These are phyloP conservation scores for Perdita meconis DNA, from an alignment of 2,888 invertebrate genomes.

Conservation along the genomic window DNA sequence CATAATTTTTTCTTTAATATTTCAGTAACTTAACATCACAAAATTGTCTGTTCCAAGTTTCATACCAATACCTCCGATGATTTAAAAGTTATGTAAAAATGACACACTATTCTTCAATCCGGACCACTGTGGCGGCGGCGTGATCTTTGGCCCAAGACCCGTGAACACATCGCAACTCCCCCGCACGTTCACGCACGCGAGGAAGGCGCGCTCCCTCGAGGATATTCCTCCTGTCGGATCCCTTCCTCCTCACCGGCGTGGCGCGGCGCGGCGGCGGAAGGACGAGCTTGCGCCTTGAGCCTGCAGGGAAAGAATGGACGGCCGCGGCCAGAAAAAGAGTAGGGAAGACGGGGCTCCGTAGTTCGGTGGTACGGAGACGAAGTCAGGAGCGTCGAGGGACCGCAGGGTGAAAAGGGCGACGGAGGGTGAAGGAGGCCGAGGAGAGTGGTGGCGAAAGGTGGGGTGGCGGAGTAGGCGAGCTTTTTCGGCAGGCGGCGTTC, in stretches of 20 bases:
- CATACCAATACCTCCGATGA: too few species aligned
- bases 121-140: too few species aligned
- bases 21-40: too few species aligned
- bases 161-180: conserved; percentile 12
- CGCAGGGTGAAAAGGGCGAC: neutral
- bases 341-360: conserved; percentile 1
- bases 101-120: too few species aligned
- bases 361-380: conserved; percentile 7
- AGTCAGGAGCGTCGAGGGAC: conserved; percentile 2
- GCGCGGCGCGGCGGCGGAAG: conserved; percentile 26
- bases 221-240: conserved; percentile 26
- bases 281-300: conserved; percentile 67
- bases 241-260: conserved; percentile 14
- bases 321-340: conserved; percentile 8
- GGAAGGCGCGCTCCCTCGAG: conserved; percentile 21
- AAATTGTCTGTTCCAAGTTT: too few species aligned
- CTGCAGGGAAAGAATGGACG: neutral
- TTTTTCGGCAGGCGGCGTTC: conserved; percentile 69
- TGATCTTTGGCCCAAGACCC: neutral
- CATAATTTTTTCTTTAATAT: too few species aligned
- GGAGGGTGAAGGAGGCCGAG: conserved; percentile 10
- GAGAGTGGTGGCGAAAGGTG: conserved; percentile 45
- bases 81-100: too few species aligned
- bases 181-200: conserved; percentile 27
- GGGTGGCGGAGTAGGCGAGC: conserved; percentile 66